phyloP scores from a whole-genome alignment of 2,888 invertebrate species.

The Zygogramma bicolorata region DNA sequence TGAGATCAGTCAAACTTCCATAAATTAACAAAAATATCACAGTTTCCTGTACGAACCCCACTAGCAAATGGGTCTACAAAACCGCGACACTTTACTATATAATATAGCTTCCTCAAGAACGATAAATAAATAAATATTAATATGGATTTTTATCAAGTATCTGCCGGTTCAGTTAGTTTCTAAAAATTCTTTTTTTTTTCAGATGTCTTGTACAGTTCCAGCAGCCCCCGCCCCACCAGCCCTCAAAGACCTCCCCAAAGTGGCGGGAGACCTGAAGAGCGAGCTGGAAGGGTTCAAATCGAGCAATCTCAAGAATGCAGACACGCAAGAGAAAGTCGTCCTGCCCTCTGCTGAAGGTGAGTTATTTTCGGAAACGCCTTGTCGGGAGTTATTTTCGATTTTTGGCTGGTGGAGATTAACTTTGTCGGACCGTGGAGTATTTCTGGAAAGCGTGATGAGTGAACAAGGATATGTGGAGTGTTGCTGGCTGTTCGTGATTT shows the following conservation, averaged over 20 bases:
- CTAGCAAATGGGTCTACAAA: too few relatives aligned
- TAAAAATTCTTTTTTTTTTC: constrained; percentile 43
- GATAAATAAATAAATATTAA: too few relatives aligned
- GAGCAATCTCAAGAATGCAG: constrained; percentile 87
- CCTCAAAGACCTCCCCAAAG: constrained; percentile 92
- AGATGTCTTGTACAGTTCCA: constrained; percentile 65
- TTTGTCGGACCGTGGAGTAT: background rate
- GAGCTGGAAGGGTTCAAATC: constrained; percentile 93
- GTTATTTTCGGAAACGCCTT: constrained; percentile 13
- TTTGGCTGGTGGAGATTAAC: constrained; percentile 5
- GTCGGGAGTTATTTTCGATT: constrained; percentile 20
- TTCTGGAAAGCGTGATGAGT: background rate
- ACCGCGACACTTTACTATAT: too few relatives aligned
- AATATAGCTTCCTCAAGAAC: too few relatives aligned
- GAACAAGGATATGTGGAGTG: too few relatives aligned
- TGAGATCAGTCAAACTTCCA: too few relatives aligned
- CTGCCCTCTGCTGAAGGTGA: constrained; percentile 94
- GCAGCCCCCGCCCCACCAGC: constrained; percentile 80
- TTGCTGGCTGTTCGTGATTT: too few relatives aligned
- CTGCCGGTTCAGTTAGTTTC: background rate
- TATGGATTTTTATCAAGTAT: background rate
- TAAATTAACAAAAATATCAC: too few relatives aligned
- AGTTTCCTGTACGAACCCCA: too few relatives aligned
- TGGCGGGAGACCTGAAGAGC: constrained; percentile 88
- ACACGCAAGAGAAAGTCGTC: constrained; percentile 91